Conservation (phyloP, 23 tunicate genomes). For the Botrylloides violaceus region DNA sequence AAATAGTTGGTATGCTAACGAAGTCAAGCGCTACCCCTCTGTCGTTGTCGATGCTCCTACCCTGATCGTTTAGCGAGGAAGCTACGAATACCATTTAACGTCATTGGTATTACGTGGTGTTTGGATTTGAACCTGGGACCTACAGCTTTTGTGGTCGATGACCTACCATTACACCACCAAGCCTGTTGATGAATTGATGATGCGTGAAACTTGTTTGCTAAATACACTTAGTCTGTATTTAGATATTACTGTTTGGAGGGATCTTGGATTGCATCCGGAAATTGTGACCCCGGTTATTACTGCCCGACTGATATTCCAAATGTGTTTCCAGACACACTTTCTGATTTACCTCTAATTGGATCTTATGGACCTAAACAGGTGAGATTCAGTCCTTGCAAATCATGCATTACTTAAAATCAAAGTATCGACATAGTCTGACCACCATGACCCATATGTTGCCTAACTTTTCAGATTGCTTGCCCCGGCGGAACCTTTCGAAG, state of each 20-base stretch:
- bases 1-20: too few species aligned
- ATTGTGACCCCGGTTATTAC: conserved; percentile 58
- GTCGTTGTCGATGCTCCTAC: too few species aligned
- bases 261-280: conserved; percentile 29
- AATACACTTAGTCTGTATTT: not conserved
- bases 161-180: not conserved
- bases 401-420: not conserved
- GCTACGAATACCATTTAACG: too few species aligned
- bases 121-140: not conserved
- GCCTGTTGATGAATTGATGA: not conserved
- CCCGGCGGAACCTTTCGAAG: conserved; percentile 80
- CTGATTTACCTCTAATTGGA: conserved; percentile 48
- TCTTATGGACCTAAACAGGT: conserved; percentile 93
- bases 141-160: too few species aligned
- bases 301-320: conserved; percentile 70
- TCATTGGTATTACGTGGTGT: too few species aligned
- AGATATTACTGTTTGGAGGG: conserved; percentile 59
- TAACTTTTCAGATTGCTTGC: conserved; percentile 71
- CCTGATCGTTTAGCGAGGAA: too few species aligned
- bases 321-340: conserved; percentile 33
- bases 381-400: not conserved
- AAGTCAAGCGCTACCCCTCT: too few species aligned
- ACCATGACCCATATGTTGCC: too few species aligned
- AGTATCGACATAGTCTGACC: not conserved
- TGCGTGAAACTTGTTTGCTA: not conserved